Base-by-base conservation (phyloP, 2,797 vertebrate genomes). In the Astyanax mexicanus region DNA sequence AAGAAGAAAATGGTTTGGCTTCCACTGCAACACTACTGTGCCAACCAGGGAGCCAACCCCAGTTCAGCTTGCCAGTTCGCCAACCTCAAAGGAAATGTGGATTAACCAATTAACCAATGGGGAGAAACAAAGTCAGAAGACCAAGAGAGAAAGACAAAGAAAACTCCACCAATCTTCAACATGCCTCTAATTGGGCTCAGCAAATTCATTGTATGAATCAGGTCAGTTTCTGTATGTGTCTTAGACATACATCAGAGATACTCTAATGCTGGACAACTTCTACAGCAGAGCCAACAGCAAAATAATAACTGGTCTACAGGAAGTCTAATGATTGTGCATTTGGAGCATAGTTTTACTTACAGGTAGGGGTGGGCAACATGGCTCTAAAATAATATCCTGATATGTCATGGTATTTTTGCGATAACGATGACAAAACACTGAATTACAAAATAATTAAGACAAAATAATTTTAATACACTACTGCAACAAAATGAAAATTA, bases 31-130 rank as follows among this genome's bases (percentile, higher is more conserved):
- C 65, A 86, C 72, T 82, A 78, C 29, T 80, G 82, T 78, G 85
- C 78, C 82, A 69, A 51, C 44, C 8, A 15, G 40, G 68, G 69
- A 40, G 81, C 86, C 83, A 82, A 83, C 73, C 74, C 81, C 79
- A 54, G 68, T 55, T 60, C 79, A 80, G 84, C 52, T 79, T 55
- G 67, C 21, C 69, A 49, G 42, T 72, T 78, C 75, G 72, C 65
- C 67, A 32, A 58, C 57, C 70, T 52, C 70, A 17, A 9, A 57
- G 70, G 74, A 79, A 76, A 79, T 57, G 69, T 74, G 55, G 72
- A 81, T 47, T 42, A 21, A 32, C n/a, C 70, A 55, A n/a, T n/a
- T n/a, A n/a, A n/a, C 29, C n/a, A 49, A 58, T 64, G 13, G 3
- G 52, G 12, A 29, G 25, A 55, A 54, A 12, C 11, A 54, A 49